Evolutionary conservation across 2,888 invertebrate genomes (phyloP), one percentile per base, ranked within the genome.

Genomic region (Psococerastis gibbosa): DNA sequence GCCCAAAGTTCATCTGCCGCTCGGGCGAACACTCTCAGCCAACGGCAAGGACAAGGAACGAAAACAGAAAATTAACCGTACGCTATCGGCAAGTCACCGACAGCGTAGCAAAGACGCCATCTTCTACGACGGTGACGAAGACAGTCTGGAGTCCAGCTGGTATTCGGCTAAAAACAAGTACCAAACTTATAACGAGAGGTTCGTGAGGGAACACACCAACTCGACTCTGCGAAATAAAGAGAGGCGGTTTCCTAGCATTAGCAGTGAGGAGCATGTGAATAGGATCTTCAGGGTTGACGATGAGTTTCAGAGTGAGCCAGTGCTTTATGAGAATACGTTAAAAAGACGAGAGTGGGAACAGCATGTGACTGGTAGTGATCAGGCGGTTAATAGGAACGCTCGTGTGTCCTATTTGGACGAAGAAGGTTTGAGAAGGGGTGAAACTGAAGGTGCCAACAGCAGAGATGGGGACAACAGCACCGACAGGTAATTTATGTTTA

Each of bases 1-100:
- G 18, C 17, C 6, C 6, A 38, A 38, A 11, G 38, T 38, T 5
- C 16, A n/a, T 3, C 38, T 20, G 15, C 38, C 38, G 15, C 22
- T 38, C 17, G 38, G 38, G 4, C 3, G 38, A 20, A 38, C 38
- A 20, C 20, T 18, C n/a, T 38, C 38, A 13, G 38, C 18, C 4
- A 20, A 15, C 11, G 38, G 17, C 38, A 15, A 20, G 22, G 20
- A 5, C 38, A 9, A n/a, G n/a, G 33, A 33, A 5, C 20, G 20
- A 3, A 15, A 11, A 20, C n/a, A 15, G 20, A 38, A 38, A 11
- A 13, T 18, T 5, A 22, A 3, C 4, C 17, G 38, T 16, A 38
- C 38, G n/a, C 8, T 38, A 20, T 38, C 38, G 4, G 38, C 38
- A 17, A 20, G 22, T 5, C 38, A 38, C 18, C 13, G 18, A 6